These are phyloP conservation scores for Andricus curvator DNA, from an alignment of 2,888 invertebrate genomes.

Conservation along the genomic window DNA sequence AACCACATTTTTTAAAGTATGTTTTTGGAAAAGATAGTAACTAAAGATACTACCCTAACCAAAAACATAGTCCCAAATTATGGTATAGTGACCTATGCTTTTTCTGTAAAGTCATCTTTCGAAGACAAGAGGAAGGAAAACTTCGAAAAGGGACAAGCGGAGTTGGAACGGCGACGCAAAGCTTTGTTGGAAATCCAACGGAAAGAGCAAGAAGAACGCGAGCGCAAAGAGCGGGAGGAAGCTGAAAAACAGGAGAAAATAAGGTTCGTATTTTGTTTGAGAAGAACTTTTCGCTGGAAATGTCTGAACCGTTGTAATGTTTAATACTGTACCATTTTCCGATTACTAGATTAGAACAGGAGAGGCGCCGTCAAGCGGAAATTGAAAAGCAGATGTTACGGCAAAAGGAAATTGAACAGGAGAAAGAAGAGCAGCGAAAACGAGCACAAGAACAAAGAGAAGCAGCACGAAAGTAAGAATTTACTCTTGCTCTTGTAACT, in stretches of 20 bases:
- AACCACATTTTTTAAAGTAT: too few relatives aligned
- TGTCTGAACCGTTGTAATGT: too few relatives aligned
- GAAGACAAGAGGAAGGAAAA: conserved; percentile 98
- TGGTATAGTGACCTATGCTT: too few relatives aligned
- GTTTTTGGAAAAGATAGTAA: too few relatives aligned
- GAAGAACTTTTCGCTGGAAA: too few relatives aligned
- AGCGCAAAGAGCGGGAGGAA: conserved; percentile 95
- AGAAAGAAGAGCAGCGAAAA: conserved; percentile 88
- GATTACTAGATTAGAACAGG: conserved; percentile 81
- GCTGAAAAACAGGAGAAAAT: conserved; percentile 91
- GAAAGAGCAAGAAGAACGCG: conserved; percentile 95
- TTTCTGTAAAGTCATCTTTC: conserved; percentile 83
- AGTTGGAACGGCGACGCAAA: conserved; percentile 93
- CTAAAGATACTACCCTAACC: too few relatives aligned
- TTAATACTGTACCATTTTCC: conserved; percentile 17
- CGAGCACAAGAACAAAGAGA: conserved; percentile 89
- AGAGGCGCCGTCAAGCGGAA: conserved; percentile 92
- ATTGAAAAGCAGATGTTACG: conserved; percentile 89
- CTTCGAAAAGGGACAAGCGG: conserved; percentile 98
- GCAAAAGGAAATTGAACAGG: conserved; percentile 87
- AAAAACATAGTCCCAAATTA: too few relatives aligned
- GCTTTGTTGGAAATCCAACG: conserved; percentile 93
- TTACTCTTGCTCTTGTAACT: not conserved
- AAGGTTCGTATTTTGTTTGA: conserved; percentile 77
- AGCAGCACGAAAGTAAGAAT: conserved; percentile 85